phyloP scores from a whole-genome alignment of 2,797 vertebrate genomes.

The Morelia viridis region DNA sequence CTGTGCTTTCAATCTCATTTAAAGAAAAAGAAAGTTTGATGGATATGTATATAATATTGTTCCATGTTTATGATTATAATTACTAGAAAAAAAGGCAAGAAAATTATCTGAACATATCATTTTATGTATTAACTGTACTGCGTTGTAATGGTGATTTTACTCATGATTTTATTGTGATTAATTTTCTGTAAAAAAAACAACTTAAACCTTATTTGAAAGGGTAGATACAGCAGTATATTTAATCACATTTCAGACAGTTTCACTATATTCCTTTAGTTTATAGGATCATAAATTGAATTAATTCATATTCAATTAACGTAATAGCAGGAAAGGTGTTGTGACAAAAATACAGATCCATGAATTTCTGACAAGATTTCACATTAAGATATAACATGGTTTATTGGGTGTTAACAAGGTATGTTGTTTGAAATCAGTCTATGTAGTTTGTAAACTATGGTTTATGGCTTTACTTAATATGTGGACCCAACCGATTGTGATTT shows the following conservation, averaged over 20 bases:
- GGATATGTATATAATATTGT: not conserved
- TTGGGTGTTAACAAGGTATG: too few species aligned
- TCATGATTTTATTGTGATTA: not conserved
- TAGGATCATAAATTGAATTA: not conserved
- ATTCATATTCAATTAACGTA: slow-evolving; percentile 26
- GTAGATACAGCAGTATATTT: not conserved
- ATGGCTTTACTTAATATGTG: too few species aligned
- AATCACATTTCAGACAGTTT: not conserved
- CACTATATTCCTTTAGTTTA: not conserved
- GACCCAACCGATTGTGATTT: too few species aligned
- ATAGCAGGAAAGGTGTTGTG: not conserved
- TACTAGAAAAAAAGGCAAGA: not conserved
- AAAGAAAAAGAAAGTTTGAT: too few species aligned
- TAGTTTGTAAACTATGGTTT: too few species aligned
- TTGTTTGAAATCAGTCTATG: too few species aligned
- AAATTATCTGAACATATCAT: not conserved
- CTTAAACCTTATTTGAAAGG: not conserved
- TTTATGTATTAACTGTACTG: not conserved
- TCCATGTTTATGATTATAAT: not conserved
- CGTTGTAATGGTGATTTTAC: not conserved
- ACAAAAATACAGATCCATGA: not conserved
- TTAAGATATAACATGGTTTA: too few species aligned
- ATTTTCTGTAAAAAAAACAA: not conserved
- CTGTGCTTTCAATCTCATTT: not conserved
- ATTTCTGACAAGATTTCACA: too few species aligned